Base-by-base conservation (phyloP, 2,888 invertebrate genomes). In the Patella pellucida region DNA sequence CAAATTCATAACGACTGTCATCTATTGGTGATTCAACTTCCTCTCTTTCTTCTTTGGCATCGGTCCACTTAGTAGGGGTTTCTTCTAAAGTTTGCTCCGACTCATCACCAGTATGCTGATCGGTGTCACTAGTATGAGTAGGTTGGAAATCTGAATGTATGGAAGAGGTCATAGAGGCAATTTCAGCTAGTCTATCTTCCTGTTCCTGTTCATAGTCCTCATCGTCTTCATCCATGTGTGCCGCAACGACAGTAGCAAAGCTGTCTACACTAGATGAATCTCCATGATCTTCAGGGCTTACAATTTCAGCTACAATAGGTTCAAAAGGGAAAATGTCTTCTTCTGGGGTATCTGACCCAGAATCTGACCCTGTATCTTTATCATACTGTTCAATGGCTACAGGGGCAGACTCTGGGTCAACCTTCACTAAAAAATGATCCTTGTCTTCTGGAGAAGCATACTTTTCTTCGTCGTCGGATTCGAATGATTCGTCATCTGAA, bases 141-240 rank as follows among this genome's bases (percentile, higher is more conserved):
- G 96, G 95, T 56, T 91, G 91, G 23, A 91, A 86, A 79, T 92
- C 92, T 16, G 91, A 90, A 71, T 90, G 90, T 76, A 88, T 84
- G n/a, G 89, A 90, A 19, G 96, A 91, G 52, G 85, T 90, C 86
- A 87, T 85, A 71, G 87, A 89, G 9, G 90, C 86, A 72, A 94
- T 93, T 73, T 94, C 94, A 69, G 94, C 92, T 68, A 88, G 78
- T 76, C 89, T 80, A 85, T 94, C 94, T 69, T 94, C 94, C 90
- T 95, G 95, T 27, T 78, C 77, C 14, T 74, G 76, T 19, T 81
- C 82, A 27, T 81, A 78, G 15, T 82, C 85, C 85, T 94, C 94
- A 70, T 94, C 94, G 7, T 84, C 84, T n/a, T 85, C 85, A 31
- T 89, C 89, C 69, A 83, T 83, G 70, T 88, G 84, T 56, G 86